phyloP scores from a whole-genome alignment of 2,888 invertebrate species.

The Lissocephala sabroskyi region DNA sequence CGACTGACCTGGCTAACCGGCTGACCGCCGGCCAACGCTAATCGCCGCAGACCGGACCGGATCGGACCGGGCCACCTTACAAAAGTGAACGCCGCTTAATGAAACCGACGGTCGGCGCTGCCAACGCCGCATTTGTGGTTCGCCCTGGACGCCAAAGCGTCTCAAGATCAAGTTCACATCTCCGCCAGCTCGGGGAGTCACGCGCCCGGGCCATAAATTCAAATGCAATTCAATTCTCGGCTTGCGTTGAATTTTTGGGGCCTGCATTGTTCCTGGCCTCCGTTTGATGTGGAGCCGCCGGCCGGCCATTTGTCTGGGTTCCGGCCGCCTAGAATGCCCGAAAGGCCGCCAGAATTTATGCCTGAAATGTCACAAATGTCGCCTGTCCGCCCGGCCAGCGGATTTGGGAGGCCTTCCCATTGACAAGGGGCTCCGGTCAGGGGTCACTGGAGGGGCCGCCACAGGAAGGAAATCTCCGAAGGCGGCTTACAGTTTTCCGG shows the following conservation, averaged over 20 bases:
- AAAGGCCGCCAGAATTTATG: background rate
- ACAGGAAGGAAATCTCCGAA: too few relatives aligned
- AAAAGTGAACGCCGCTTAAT: slow-evolving; percentile 59
- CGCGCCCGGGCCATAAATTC: slow-evolving; percentile 46
- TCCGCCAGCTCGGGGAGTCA: slow-evolving; percentile 11
- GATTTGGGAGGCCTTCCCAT: too few relatives aligned
- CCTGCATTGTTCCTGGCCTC: slow-evolving; percentile 13
- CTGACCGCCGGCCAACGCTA: slow-evolving; percentile 18
- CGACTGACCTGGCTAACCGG: slow-evolving; percentile 10
- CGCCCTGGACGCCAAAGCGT: slow-evolving; percentile 25
- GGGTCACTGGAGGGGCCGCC: too few relatives aligned
- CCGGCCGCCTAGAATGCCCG: background rate
- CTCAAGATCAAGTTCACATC: slow-evolving; percentile 62
- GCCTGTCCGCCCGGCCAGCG: too few relatives aligned
- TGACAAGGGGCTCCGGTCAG: too few relatives aligned
- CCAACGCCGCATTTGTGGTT: background rate
- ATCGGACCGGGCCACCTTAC: slow-evolving; percentile 13
- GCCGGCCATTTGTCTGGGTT: background rate
- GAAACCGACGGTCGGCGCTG: slow-evolving; percentile 19
- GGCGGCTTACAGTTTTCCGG: too few relatives aligned
- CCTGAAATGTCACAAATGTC: slow-evolving; percentile 38
- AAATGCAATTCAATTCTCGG: slow-evolving; percentile 30
- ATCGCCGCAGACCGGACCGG: too few relatives aligned
- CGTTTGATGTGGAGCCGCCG: slow-evolving; percentile 11
- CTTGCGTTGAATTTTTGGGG: slow-evolving; percentile 9